Evolutionary conservation across 2,797 vertebrate genomes (phyloP).

Genomic region (Platalea minor): DNA sequence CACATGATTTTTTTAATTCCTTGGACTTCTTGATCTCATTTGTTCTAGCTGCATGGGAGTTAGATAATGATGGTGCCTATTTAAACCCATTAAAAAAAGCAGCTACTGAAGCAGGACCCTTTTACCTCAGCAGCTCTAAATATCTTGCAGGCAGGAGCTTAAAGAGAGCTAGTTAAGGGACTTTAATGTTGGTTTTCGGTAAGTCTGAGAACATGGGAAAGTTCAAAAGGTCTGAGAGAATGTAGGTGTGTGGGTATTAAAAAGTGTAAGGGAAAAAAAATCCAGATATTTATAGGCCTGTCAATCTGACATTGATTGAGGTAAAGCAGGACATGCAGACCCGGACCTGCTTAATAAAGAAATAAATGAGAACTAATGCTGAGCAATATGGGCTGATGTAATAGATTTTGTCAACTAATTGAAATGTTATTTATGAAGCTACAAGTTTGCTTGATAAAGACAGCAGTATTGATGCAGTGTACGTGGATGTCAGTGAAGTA

Average conservation of each 20-base stretch:
- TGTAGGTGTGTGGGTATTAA: neutral
- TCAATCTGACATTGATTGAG: neutral
- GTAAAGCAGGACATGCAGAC: neutral
- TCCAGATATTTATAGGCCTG: neutral
- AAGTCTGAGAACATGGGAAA: neutral
- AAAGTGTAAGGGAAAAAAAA: neutral
- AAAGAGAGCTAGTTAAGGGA: neutral
- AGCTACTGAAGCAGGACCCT: neutral
- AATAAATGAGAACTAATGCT: constrained; percentile 37
- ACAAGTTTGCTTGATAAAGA: constrained; percentile 20
- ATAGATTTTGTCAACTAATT: constrained; percentile 51
- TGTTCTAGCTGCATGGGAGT: neutral
- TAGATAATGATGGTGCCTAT: neutral
- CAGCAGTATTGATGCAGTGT: neutral
- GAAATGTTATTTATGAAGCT: constrained; percentile 49
- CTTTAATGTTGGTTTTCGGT: neutral
- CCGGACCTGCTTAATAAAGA: neutral
- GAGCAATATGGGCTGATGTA: constrained; percentile 25
- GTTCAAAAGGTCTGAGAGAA: neutral
- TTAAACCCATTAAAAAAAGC: neutral
- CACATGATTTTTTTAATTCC: neutral
- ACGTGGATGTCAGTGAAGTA: neutral
- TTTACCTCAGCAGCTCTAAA: neutral
- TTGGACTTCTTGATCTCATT: neutral
- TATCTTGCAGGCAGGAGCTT: neutral